A percentile compares a stretch with the other conserved stretches of the same genome.
These are phyloP conservation scores for Melinaea marsaeus DNA, from an alignment of 2,888 invertebrate species.

Conservation along the genomic window DNA sequence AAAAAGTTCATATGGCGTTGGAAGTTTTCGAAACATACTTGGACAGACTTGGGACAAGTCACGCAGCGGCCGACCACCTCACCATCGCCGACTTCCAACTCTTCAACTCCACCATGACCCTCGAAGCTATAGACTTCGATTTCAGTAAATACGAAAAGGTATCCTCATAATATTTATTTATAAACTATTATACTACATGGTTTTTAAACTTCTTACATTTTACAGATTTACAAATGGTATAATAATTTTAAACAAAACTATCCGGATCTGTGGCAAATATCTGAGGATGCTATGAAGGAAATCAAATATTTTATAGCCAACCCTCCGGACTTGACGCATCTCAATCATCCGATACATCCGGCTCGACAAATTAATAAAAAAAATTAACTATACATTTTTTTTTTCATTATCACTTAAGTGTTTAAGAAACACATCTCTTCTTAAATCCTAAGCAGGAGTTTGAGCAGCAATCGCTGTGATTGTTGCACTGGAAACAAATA, in stretches of 20 bases:
- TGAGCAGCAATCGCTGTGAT: slow-evolving; percentile 37
- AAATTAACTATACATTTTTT: slow-evolving; percentile 10
- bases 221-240: slow-evolving; percentile 81
- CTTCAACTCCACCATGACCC: slow-evolving; percentile 83
- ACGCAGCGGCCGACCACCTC: slow-evolving; percentile 82
- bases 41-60: slow-evolving; percentile 76
- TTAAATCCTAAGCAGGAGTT: slow-evolving; percentile 35
- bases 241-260: slow-evolving; percentile 81
- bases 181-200: not conserved
- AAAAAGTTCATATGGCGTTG: slow-evolving; percentile 82
- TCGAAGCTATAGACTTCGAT: slow-evolving; percentile 84
- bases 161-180: not conserved
- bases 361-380: slow-evolving; percentile 71
- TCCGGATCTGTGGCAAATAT: slow-evolving; percentile 84
- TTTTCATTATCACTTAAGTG: not conserved
- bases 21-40: slow-evolving; percentile 83
- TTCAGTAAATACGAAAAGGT: slow-evolving; percentile 78
- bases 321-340: slow-evolving; percentile 83
- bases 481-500: slow-evolving; percentile 31
- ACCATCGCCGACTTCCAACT: slow-evolving; percentile 88
- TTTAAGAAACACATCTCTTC: slow-evolving; percentile 35
- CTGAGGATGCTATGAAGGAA: slow-evolving; percentile 82
- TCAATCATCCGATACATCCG: slow-evolving; percentile 87
- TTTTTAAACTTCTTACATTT: slow-evolving; percentile 16
- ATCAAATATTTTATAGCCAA: slow-evolving; percentile 82